These are phyloP conservation scores for Bombus soroeensis DNA, from an alignment of 1,140 invertebrate species.

Conservation along the genomic window DNA sequence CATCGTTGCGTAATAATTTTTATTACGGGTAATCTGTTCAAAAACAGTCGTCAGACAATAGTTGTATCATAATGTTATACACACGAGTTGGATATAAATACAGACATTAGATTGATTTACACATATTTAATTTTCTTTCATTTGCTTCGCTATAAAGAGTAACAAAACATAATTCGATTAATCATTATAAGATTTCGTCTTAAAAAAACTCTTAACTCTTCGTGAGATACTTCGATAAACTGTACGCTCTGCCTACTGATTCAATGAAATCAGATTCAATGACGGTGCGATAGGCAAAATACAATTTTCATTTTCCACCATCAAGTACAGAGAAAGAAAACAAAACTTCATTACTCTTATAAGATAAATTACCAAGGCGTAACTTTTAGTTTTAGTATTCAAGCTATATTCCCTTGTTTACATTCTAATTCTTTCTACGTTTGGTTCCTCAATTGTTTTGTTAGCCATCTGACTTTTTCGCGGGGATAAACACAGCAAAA, in stretches of 20 bases:
- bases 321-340: background rate
- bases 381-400: background rate
- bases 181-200: background rate
- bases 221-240: background rate
- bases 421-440: background rate
- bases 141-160: background rate
- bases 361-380: background rate
- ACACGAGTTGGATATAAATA: background rate
- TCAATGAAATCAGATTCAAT: background rate
- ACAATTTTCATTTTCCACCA: background rate
- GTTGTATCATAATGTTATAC: background rate
- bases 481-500: background rate
- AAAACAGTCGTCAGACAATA: slow-evolving; percentile 22
- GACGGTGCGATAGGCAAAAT: background rate
- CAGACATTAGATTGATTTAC: background rate
- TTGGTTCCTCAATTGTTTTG: background rate
- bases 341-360: background rate
- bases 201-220: background rate
- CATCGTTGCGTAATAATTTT: background rate
- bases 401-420: background rate
- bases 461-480: background rate
- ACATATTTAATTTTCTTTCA: background rate
- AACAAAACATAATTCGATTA: background rate
- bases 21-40: slow-evolving; percentile 4
- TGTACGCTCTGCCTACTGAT: background rate